These are phyloP conservation scores for Oryzias curvinotus DNA, from an alignment of 2,113 vertebrate genomes.

Conservation along the genomic window DNA sequence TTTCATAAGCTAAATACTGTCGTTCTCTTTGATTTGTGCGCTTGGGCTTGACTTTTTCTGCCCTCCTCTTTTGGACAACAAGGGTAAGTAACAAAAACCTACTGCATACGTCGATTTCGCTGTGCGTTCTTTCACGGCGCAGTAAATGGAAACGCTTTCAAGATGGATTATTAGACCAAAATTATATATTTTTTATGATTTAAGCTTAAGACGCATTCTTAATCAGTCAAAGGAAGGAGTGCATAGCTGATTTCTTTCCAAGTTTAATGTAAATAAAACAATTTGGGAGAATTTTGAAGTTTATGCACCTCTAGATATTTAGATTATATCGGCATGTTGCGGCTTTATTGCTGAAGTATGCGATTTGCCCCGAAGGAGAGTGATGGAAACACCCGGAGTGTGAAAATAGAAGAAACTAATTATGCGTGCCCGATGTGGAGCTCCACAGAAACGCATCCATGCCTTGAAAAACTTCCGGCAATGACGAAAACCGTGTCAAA, in stretches of 20 bases:
- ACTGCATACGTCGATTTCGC: conserved; percentile 47
- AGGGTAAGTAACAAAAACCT: conserved; percentile 70
- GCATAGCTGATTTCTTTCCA: no score
- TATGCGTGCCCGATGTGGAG: conserved; percentile 66
- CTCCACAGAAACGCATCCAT: conserved; percentile 52
- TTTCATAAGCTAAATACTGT: conserved; percentile 69
- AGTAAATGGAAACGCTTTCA: conserved; percentile 35
- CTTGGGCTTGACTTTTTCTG: conserved; percentile 40
- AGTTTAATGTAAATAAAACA: background rate
- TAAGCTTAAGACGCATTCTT: no score
- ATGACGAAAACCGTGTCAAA: conserved; percentile 32
- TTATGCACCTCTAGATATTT: conserved; percentile 11
- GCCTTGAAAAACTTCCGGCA: conserved; percentile 49
- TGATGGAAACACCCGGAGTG: conserved; percentile 68
- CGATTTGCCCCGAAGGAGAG: conserved; percentile 66
- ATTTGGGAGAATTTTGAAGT: conserved; percentile 6
- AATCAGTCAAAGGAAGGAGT: no score
- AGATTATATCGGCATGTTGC: background rate
- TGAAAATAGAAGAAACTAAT: conserved; percentile 70
- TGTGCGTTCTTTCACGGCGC: conserved; percentile 36
- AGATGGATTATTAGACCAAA: conserved; percentile 12
- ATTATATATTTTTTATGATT: background rate
- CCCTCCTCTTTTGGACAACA: conserved; percentile 56
- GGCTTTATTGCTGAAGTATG: conserved; percentile 56
- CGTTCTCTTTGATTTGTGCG: conserved; percentile 60